A percentile compares a stretch with the other conserved stretches of the same genome.
These are phyloP conservation scores for Ooceraea biroi DNA, from an alignment of 1,140 invertebrate genomes.

Conservation along the genomic window DNA sequence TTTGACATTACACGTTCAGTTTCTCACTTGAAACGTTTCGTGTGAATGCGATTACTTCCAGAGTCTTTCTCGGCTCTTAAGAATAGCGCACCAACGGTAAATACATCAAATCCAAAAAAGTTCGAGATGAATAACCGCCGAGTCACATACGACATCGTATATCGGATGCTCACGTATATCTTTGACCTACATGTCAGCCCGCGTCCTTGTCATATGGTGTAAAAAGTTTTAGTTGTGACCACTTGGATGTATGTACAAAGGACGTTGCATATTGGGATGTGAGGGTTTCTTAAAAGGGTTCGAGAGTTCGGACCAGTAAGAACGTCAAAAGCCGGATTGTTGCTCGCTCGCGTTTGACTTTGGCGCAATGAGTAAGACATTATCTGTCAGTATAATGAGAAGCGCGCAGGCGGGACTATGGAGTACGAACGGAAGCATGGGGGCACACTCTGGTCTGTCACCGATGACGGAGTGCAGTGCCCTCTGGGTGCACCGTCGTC, in stretches of 20 bases:
- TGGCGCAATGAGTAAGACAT: conserved; percentile 19
- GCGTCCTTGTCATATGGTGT: not conserved
- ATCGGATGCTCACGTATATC: not conserved
- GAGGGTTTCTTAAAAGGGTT: not conserved
- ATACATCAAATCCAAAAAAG: too few species aligned
- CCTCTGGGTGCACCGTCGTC: conserved; percentile 66
- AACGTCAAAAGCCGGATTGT: conserved; percentile 36
- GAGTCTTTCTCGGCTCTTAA: not conserved
- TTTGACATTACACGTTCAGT: not conserved
- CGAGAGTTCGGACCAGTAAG: not conserved
- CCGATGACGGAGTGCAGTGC: conserved; percentile 71
- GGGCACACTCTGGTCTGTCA: not conserved
- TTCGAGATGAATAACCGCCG: not conserved
- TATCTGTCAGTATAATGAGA: conserved; percentile 40
- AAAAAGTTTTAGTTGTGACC: conserved; percentile 19
- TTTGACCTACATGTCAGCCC: conserved; percentile 14
- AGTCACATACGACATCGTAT: not conserved
- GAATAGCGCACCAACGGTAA: not conserved
- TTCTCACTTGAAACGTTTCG: not conserved
- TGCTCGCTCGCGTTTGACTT: conserved; percentile 39
- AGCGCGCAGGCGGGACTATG: not conserved
- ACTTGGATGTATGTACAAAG: conserved; percentile 35
- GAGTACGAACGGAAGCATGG: conserved; percentile 11
- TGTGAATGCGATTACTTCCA: not conserved
- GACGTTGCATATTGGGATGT: not conserved